Evolutionary conservation across 2,888 invertebrate species (phyloP), one percentile per base, ranked within the genome.

Genomic region (Caenorhabditis macrosperma): DNA sequence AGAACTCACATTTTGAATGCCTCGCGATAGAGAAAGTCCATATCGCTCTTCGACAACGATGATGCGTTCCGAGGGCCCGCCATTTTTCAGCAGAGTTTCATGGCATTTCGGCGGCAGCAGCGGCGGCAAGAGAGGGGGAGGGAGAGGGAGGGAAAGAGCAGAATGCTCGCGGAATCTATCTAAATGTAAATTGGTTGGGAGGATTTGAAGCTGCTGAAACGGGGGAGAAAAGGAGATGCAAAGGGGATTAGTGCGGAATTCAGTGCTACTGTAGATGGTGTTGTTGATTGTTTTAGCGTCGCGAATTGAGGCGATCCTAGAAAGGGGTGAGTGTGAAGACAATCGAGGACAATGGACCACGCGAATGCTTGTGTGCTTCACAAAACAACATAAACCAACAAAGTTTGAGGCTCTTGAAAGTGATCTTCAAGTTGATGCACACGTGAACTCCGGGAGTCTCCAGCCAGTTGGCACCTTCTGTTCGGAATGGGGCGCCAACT

Each of bases 151-250:
- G n/a, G 33, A 52, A 28, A 20, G 30, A 48, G 33, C 30, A 46
- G 33, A n/a, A n/a, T n/a, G n/a, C n/a, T n/a, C 20, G 12, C 22
- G 22, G 57, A 57, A 57, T 57, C 38, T 15, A 67, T 67, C 38
- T 67, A 67, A 67, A 67, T 67, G 67, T 35, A 48, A 67, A 67
- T 67, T 26, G 66, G 66, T 46, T 28, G 20, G 44, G 60, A n/a
- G 41, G 44, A 30, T 61, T 61, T 60, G 28, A 9, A 22, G 20
- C 17, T 20, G 46, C 46, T 20, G 2, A 46, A 10, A 20, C 22
- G 48, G n/a, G n/a, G n/a, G n/a, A n/a, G n/a, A n/a, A n/a, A n/a
- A n/a, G n/a, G n/a, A 48, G 24, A 48, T 20, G 22, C 20, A 20
- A 12, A 12, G 12, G 15, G 12, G 38, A 38, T 38, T 38, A 2